Conservation (phyloP, 1,140 invertebrate genomes). For the Ceratina australensis region DNA sequence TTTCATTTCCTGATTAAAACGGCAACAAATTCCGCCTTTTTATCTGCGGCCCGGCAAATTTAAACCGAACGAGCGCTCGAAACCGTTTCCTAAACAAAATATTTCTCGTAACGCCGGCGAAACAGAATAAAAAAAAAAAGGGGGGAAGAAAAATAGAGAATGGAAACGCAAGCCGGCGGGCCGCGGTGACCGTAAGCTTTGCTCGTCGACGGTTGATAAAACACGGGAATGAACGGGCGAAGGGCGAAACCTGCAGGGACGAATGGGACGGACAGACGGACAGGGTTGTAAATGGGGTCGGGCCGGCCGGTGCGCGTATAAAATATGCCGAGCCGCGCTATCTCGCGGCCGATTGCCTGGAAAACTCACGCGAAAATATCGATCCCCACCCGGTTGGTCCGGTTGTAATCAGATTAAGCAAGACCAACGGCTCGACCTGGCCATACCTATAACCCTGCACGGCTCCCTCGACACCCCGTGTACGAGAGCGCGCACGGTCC, state of each 20-base stretch:
- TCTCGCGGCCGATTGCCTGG: constrained; percentile 74
- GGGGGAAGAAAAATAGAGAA: neutral
- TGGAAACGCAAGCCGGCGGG: neutral
- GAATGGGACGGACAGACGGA: constrained; percentile 39
- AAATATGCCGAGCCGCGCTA: constrained; percentile 74
- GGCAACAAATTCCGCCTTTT: too few species aligned
- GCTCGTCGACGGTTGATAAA: constrained; percentile 39
- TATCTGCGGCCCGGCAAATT: too few species aligned
- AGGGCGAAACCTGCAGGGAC: constrained; percentile 19
- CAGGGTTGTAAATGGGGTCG: constrained; percentile 62
- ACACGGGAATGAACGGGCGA: constrained; percentile 33
- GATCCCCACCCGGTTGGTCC: constrained; percentile 59
- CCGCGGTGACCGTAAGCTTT: neutral
- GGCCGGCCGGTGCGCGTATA: constrained; percentile 63
- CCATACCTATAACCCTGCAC: constrained; percentile 58
- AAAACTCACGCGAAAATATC: constrained; percentile 78
- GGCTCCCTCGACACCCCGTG: constrained; percentile 44
- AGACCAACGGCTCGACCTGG: constrained; percentile 64
- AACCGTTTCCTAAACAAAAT: too few species aligned
- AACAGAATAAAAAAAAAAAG: too few species aligned
- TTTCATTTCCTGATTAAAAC: too few species aligned
- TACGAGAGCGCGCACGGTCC: constrained; percentile 11
- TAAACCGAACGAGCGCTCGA: too few species aligned
- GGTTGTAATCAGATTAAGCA: constrained; percentile 70
- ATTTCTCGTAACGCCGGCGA: too few species aligned